phyloP scores from a whole-genome alignment of 2,797 vertebrate genomes.

The Novumbra hubbsi region DNA sequence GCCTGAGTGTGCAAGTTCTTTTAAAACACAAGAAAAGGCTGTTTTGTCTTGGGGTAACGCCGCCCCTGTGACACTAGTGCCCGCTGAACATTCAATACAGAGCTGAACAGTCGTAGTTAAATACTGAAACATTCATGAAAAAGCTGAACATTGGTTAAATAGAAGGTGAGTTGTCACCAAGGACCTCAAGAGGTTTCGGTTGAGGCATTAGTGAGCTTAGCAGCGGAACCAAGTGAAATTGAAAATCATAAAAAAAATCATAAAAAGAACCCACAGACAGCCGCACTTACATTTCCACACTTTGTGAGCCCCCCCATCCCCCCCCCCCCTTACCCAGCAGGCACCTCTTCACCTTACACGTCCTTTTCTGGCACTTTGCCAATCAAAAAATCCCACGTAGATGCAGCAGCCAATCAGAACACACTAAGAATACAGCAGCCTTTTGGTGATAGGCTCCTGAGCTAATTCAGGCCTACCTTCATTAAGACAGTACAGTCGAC shows the following conservation, averaged over 20 bases:
- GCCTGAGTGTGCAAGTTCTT: constrained; percentile 21
- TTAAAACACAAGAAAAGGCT: constrained; percentile 43
- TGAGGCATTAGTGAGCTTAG: constrained; percentile 65
- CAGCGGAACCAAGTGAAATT: constrained; percentile 60
- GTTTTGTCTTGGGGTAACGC: constrained; percentile 19
- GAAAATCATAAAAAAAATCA: constrained; percentile 30
- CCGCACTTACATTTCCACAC: background rate
- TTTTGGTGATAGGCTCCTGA: constrained; percentile 31
- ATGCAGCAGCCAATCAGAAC: constrained; percentile 51
- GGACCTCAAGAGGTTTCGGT: constrained; percentile 57
- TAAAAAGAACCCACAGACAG: constrained; percentile 30
- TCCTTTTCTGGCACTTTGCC: constrained; percentile 20
- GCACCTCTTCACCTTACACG: constrained; percentile 72
- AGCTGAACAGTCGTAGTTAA: constrained; percentile 64
- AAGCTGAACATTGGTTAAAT: constrained; percentile 54
- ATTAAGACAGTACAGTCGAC: constrained; percentile 57
- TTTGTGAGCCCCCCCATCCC: constrained; percentile 37
- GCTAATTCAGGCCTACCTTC: constrained; percentile 34
- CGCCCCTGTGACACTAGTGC: constrained; percentile 24
- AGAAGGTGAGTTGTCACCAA: constrained; percentile 47
- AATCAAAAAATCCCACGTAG: constrained; percentile 24
- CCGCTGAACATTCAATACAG: constrained; percentile 67
- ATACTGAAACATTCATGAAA: constrained; percentile 64
- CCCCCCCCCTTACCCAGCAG: constrained; percentile 51
- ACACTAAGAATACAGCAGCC: constrained; percentile 39